Evolutionary conservation across 2,797 vertebrate genomes (phyloP), one percentile per base, ranked within the genome.

Genomic region (Delichon dasypus): DNA sequence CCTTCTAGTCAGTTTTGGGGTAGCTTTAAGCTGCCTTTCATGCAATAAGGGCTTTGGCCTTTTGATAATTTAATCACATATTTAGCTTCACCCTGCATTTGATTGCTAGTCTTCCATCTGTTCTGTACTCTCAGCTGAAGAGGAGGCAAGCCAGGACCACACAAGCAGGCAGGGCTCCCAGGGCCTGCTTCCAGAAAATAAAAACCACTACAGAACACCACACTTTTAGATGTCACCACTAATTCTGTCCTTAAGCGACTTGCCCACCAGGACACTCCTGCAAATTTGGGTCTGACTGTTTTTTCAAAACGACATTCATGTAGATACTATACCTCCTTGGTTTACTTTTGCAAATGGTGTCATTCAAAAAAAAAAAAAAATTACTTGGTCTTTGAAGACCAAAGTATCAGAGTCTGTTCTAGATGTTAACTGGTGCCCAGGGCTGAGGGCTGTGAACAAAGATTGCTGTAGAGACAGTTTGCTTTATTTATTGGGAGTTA

Each of bases 21-120:
- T 81, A 88, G 62, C 62, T 84, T 76, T 95, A 96, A 91, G 66
- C 89, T 88, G 79, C 79, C 79, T 76, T 81, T 70, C 47, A n/a
- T n/a, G 65, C 62, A 75, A 44, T 38, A 70, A 75, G 44, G 66
- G 75, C 73, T 95, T 89, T 85, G 90, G 66, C 68, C 75, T 85
- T 95, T 88, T 81, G 80, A 58, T 44, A 88, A 86, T 74, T 81
- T 84, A 88, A 93, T 93, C 87, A 89, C 68, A 68, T 19, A 23
- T 88, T 90, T 67, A 87, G 60, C 73, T 86, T 81, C 0, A 0
- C 25, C 57, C 53, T 77, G 57, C 27, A 36, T 81, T 83, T 91
- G 66, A 65, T 61, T 88, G 68, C 72, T 62, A 13, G 45, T 25
- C 65, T 93, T 88, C 93, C 73, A 91, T 85, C 90, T 95, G 71